These are phyloP conservation scores for Nomada lathburiana DNA, from an alignment of 2,888 invertebrate species.

Conservation along the genomic window DNA sequence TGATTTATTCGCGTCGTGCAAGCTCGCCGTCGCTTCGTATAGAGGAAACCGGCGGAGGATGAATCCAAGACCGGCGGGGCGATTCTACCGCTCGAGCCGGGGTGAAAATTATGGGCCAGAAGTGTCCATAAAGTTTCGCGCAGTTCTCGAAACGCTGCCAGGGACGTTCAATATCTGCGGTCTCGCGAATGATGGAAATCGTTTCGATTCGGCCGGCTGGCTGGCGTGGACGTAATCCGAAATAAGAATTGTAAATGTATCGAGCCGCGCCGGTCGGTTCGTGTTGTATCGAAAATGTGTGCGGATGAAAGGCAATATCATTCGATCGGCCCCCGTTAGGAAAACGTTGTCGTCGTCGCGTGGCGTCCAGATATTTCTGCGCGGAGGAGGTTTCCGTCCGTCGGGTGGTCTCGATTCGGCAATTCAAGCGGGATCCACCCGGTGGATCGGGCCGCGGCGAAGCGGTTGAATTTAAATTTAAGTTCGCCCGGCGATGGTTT, in stretches of 20 bases:
- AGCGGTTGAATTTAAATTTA: conserved; percentile 45
- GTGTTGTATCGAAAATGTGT: conserved; percentile 60
- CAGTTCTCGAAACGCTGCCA: conserved; percentile 13
- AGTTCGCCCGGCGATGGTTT: conserved; percentile 7
- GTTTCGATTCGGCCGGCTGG: background rate
- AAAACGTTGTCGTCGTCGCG: conserved; percentile 35
- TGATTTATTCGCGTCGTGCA: conserved; percentile 5
- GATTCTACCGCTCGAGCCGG: conserved; percentile 10
- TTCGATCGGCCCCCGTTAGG: conserved; percentile 14
- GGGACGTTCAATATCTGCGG: conserved; percentile 36
- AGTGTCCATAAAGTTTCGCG: conserved; percentile 51
- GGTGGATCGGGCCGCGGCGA: conserved; percentile 32
- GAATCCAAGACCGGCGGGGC: conserved; percentile 7
- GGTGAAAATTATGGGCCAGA: conserved; percentile 34
- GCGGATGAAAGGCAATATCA: conserved; percentile 53
- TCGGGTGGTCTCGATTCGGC: conserved; percentile 49
- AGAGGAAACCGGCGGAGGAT: background rate
- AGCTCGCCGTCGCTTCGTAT: background rate
- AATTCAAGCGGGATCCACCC: conserved; percentile 48
- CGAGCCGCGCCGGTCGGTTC: conserved; percentile 3
- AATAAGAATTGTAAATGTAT: conserved; percentile 64
- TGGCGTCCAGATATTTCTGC: conserved; percentile 31
- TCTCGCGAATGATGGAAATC: background rate
- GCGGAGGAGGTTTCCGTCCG: conserved; percentile 3
- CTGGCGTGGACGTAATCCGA: conserved; percentile 28